These are phyloP conservation scores for Andrena dorsata DNA, from an alignment of 2,888 invertebrate species.

Conservation along the genomic window DNA sequence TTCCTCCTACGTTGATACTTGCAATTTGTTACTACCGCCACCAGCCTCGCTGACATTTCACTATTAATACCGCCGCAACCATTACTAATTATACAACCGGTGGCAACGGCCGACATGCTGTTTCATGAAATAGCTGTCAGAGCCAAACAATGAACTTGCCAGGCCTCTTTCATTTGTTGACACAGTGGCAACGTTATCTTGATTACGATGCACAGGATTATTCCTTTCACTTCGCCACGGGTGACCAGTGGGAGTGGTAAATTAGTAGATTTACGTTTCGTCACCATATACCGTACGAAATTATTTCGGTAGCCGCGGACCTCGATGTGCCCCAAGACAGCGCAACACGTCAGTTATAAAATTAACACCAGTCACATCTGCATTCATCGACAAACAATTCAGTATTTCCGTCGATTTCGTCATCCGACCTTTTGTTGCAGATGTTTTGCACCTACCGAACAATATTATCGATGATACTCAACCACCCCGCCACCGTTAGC, in stretches of 20 bases:
- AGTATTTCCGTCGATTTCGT: conserved; percentile 40
- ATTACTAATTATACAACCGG: conserved; percentile 45
- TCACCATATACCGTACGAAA: not conserved
- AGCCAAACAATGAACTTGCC: conserved; percentile 34
- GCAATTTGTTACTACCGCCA: conserved; percentile 36
- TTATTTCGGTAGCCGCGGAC: not conserved
- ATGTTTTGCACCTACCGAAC: conserved; percentile 16
- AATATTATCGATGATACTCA: conserved; percentile 29
- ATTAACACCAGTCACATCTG: conserved; percentile 29
- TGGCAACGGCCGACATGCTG: conserved; percentile 42
- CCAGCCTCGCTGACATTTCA: conserved; percentile 29
- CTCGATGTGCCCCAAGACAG: conserved; percentile 24
- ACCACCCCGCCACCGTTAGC: conserved; percentile 42
- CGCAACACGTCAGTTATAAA: conserved; percentile 40
- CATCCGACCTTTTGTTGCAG: conserved; percentile 29
- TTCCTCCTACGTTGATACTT: conserved; percentile 51
- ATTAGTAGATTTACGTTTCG: no score
- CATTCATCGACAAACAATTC: conserved; percentile 27
- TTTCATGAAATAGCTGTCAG: conserved; percentile 48
- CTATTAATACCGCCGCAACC: conserved; percentile 22
- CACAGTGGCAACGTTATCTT: not conserved
- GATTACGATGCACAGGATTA: not conserved
- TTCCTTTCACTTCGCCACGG: not conserved
- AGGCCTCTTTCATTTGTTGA: conserved; percentile 33
- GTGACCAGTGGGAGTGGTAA: not conserved